These are phyloP conservation scores for Cyprinodon brontotheroides DNA, from an alignment of 2,113 vertebrate species.

Conservation along the genomic window DNA sequence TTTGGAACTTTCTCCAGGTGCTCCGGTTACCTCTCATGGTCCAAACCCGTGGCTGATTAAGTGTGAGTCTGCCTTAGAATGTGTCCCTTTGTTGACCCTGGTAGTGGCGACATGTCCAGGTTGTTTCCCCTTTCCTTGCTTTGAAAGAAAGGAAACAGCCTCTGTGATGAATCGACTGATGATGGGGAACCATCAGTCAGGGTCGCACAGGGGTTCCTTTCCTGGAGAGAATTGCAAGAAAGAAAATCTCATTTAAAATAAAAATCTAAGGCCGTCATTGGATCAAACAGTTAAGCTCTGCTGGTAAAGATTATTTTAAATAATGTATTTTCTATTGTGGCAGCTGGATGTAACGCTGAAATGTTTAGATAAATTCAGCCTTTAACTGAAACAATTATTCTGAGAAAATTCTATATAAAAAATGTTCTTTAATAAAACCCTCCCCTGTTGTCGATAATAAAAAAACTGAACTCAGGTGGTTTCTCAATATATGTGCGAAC, in stretches of 20 bases:
- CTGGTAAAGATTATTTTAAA: background rate
- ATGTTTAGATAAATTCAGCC: background rate
- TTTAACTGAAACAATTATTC: background rate
- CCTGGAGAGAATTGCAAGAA: background rate
- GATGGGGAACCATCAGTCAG: background rate
- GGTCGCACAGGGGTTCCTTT: no score
- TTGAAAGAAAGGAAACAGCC: background rate
- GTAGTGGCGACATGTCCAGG: background rate
- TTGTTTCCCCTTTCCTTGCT: background rate
- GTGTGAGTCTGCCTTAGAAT: background rate
- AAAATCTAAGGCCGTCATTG: background rate
- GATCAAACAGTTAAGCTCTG: background rate
- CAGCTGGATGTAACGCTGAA: background rate
- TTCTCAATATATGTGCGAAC: no score
- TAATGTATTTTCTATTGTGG: background rate
- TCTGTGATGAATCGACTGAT: background rate
- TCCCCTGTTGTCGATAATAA: background rate
- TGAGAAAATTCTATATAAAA: no score
- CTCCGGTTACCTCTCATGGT: background rate
- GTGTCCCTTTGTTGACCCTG: background rate
- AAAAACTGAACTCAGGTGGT: no score
- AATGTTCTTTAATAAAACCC: background rate
- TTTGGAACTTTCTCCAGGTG: background rate
- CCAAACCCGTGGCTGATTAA: background rate
- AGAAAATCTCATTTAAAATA: background rate